Evolutionary conservation across 2,797 vertebrate genomes (phyloP), one percentile per base, ranked within the genome.

Genomic region (Brachyrhaphis roseni): DNA sequence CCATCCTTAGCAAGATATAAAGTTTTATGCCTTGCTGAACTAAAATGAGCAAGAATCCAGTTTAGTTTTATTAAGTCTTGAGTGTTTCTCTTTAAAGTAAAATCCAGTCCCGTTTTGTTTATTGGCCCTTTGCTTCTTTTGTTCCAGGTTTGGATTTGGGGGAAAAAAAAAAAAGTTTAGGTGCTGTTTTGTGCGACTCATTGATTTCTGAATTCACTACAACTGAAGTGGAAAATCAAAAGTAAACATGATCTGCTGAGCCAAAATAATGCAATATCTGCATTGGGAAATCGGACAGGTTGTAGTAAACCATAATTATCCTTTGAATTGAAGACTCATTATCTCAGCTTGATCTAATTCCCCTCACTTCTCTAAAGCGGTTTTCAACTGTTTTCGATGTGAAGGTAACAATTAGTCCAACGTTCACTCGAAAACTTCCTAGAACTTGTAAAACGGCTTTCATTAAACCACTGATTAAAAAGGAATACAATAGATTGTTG

Each of bases 381-480:
- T 45, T 59, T 74, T 43, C 8, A 66, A 49, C 45, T 34, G 34
- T 74, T 74, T 66, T 74, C 16, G n/a, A 49, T 26, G 16, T 3
- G 31, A 73, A 51, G 34, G 72, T 39, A 51, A 66, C 12, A 43
- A 49, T 49, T 78, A 74, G 64, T 74, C 55, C 41, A 46, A 41
- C 41, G 3, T 64, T 78, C 45, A 64, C 28, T 49, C n/a, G 51
- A 31, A 78, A 43, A 43, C 55, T 72, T 71, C 57, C 10, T 15
- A 16, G 5, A 57, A 68, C 16, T 72, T 78, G 72, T 47, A 39
- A 79, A 73, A 26, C 39, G 11, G 55, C 23, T 49, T 64, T 79
- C 28, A 49, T 79, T 49, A 78, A 74, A 41, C 66, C 34, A 64
- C 78, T 41, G 43, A n/a, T 51, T 28, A 49, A 41, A 64, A 74